Evolutionary conservation across 2,888 invertebrate species (phyloP).

Genomic region (Xylota segnis): DNA sequence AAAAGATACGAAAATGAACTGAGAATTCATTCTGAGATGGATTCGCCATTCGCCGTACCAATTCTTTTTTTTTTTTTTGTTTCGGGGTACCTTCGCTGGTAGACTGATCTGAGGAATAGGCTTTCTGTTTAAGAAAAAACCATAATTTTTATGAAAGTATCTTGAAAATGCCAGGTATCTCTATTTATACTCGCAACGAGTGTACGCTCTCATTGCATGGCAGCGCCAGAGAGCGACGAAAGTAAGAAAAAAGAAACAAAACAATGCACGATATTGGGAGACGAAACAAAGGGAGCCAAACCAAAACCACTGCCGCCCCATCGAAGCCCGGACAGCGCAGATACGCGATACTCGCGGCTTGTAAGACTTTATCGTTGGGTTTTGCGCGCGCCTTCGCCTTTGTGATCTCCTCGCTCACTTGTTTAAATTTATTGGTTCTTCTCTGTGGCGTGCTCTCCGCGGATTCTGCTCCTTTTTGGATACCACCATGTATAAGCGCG

Average conservation of each 20-base stretch:
- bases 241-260: background rate
- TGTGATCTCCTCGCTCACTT: slow-evolving; percentile 51
- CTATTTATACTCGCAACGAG: background rate
- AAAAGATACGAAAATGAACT: slow-evolving; percentile 41
- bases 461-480: slow-evolving; percentile 60
- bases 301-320: slow-evolving; percentile 49
- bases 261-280: slow-evolving; percentile 9
- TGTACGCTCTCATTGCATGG: background rate
- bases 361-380: slow-evolving; percentile 40
- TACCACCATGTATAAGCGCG: slow-evolving; percentile 50
- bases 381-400: slow-evolving; percentile 69
- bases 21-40: slow-evolving; percentile 36
- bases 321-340: background rate
- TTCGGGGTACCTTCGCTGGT: background rate
- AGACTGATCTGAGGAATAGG: background rate
- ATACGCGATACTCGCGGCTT: slow-evolving; percentile 48
- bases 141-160: background rate
- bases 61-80: background rate
- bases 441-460: slow-evolving; percentile 49
- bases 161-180: background rate
- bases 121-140: background rate
- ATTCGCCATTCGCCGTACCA: slow-evolving; percentile 49
- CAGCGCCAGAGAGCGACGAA: background rate
- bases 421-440: slow-evolving; percentile 32
- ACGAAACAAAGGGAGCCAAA: slow-evolving; percentile 8